Percentiles rank a stretch among this genome's conserved stretches.
Evolutionary conservation across 2,888 invertebrate species (phyloP).

Genomic region (Acleris holmiana): DNA sequence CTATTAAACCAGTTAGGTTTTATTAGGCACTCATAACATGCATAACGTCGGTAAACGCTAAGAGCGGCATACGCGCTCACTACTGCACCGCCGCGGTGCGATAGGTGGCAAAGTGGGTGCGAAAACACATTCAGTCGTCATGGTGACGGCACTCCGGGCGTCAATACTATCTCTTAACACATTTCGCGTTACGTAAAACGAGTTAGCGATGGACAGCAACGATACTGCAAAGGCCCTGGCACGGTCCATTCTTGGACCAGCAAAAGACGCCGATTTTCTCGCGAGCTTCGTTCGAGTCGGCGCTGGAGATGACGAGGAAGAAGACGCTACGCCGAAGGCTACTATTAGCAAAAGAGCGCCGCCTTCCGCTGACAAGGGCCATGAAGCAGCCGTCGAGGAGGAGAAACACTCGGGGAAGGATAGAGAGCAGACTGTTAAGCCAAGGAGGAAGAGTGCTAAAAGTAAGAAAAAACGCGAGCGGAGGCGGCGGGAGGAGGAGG

Average conservation of each 20-base stretch:
- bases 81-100: constrained; percentile 50
- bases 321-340: constrained; percentile 69
- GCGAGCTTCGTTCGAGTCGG: constrained; percentile 92
- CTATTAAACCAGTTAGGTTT: constrained; percentile 22
- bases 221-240: constrained; percentile 77
- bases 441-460: constrained; percentile 62
- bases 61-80: constrained; percentile 41
- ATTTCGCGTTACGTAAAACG: constrained; percentile 66
- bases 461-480: constrained; percentile 71
- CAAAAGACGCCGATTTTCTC: constrained; percentile 89
- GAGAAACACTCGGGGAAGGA: constrained; percentile 64
- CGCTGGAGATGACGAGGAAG: constrained; percentile 83
- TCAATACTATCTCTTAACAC: constrained; percentile 72
- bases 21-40: constrained; percentile 19
- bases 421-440: constrained; percentile 67
- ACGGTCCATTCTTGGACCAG: constrained; percentile 86
- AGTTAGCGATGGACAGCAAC: constrained; percentile 57
- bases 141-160: constrained; percentile 75
- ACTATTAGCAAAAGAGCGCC: constrained; percentile 76
- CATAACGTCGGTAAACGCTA: constrained; percentile 17
- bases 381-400: constrained; percentile 56
- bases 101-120: constrained; percentile 64
- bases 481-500: constrained; percentile 86
- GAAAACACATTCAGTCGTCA: constrained; percentile 74
- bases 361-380: constrained; percentile 58